Base-by-base conservation (phyloP, 1,140 invertebrate species). In the Ostrea edulis region DNA sequence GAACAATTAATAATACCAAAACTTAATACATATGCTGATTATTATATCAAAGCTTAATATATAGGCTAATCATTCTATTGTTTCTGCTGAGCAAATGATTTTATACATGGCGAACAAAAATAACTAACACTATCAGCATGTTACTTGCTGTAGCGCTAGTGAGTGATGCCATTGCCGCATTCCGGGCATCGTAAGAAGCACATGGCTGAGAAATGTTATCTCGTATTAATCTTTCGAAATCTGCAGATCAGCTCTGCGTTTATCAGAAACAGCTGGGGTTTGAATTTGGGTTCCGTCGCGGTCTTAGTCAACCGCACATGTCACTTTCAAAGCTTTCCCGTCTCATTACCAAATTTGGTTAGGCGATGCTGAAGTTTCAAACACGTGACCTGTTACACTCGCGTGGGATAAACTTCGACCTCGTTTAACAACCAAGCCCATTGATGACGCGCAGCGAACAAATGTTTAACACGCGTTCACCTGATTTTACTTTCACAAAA, bases 301-400 rank as follows among this genome's bases (percentile, higher is more conserved):
- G 25, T 77, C 68, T 77, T 77, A 77, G 68, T 77, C 68, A 77
- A 77, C 68, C 17, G 68, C 68, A 77, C 68, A 77, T 77, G 68
- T 77, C 68, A 77, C 68, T 77, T 77, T 77, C 68, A 77, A 77
- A 22, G 68, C 68, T 77, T 77, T 77, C 68, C 68, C 35, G 29
- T 22, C 68, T 77, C 68, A 77, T 77, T 77, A 77, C 68, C 68
- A 77, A 77, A 77, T 77, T 77, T 77, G 68, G 68, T 77, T 44
- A 77, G 25, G 68, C 68, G 68, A 77, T 77, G 68, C 68, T 77
- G 68, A 77, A 77, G 68, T 77, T 77, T 77, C 25, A 77, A 77
- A 77, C 68, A 77, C 68, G 68, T 77, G 68, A 77, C 68, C 68
- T 17, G 12, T 77, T 77, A 35, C 68, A 9, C 68, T 77, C 11